Conservation (phyloP, 2,888 invertebrate genomes). For the Aporophyla nigra region DNA sequence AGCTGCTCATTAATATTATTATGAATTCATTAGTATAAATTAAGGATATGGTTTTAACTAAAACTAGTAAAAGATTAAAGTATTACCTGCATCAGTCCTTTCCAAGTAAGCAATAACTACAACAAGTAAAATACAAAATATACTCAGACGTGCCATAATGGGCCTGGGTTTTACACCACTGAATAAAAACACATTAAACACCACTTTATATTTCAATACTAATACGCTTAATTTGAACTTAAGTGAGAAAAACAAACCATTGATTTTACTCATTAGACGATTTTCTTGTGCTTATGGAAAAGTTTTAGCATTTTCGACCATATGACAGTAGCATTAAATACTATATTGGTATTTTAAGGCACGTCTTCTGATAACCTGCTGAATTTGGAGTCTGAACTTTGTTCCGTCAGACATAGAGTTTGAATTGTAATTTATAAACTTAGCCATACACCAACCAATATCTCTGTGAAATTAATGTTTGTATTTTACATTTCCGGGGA, state of each 20-base stretch:
- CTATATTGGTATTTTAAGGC: neutral
- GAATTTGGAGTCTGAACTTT: constrained; percentile 6
- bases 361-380: neutral
- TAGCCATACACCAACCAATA: neutral
- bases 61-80: neutral
- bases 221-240: constrained; percentile 38
- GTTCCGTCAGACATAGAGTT: neutral
- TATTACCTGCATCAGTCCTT: constrained; percentile 51
- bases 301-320: neutral
- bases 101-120: constrained; percentile 35
- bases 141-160: constrained; percentile 50
- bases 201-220: constrained; percentile 52
- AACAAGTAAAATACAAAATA: constrained; percentile 36
- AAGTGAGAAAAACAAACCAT: constrained; percentile 52
- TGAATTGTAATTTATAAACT: neutral
- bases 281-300: neutral
- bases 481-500: constrained; percentile 15
- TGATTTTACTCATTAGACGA: constrained; percentile 32
- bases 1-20: too few relatives aligned
- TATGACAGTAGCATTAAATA: neutral
- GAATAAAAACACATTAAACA: constrained; percentile 35
- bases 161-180: constrained; percentile 33
- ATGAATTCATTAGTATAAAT: too few relatives aligned
- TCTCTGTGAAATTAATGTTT: constrained; percentile 36
- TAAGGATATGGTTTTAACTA: neutral